A percentile compares a stretch with the other conserved stretches of the same genome.
Evolutionary conservation across 2,797 vertebrate genomes (phyloP).

Genomic region (Anguilla pacifica): DNA sequence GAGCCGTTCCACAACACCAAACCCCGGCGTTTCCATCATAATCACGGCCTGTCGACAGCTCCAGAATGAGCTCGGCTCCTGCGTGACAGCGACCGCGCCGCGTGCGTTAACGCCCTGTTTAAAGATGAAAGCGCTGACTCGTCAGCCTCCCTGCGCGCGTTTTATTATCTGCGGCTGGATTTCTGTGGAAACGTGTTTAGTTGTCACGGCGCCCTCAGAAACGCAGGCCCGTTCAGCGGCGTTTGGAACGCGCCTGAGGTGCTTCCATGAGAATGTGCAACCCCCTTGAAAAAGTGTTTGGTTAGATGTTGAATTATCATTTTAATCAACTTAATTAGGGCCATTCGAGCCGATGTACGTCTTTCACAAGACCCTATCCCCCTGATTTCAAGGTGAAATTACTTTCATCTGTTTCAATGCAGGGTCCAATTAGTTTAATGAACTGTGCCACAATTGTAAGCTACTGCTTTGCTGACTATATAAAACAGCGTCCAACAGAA

Average conservation of each 20-base stretch:
- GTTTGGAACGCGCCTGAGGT: not conserved
- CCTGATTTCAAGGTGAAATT: not conserved
- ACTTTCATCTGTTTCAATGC: not conserved
- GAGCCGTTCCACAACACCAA: not conserved
- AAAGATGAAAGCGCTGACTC: not conserved
- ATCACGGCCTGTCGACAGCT: not conserved
- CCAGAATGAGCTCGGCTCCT: not conserved
- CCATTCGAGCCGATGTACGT: not conserved
- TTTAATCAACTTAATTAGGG: not conserved
- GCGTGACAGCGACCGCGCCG: not conserved
- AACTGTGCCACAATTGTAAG: not conserved
- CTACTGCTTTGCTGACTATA: not conserved
- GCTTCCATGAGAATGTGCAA: not conserved
- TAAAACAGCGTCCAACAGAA: not conserved
- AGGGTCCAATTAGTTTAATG: not conserved
- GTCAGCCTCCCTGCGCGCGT: not conserved
- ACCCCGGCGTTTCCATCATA: not conserved
- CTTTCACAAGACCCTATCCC: not conserved
- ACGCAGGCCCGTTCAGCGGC: not conserved
- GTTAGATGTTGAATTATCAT: not conserved
- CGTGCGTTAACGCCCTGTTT: not conserved
- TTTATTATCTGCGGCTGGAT: not conserved
- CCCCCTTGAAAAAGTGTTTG: not conserved
- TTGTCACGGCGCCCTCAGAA: not conserved
- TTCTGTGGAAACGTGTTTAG: not conserved